Conservation (phyloP, 2,797 vertebrate genomes). For the Hylomyscus alleni region DNA sequence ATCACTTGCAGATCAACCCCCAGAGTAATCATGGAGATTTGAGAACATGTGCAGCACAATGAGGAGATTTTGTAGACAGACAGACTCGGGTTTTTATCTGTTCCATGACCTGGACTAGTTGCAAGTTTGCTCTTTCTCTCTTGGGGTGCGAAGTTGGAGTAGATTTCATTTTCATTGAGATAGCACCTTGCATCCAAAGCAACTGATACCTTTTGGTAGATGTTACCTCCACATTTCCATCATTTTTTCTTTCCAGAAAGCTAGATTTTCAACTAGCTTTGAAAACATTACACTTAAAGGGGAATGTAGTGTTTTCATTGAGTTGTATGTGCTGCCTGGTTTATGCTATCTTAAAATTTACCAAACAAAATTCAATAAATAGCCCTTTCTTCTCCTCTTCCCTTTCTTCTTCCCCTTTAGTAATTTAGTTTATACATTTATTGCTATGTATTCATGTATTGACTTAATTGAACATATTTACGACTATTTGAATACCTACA, state of each 20-base stretch:
- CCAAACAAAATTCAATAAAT: neutral
- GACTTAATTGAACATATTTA: neutral
- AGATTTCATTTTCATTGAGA: neutral
- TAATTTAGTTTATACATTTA: neutral
- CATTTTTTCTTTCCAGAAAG: neutral
- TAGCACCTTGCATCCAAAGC: neutral
- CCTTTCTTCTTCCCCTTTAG: neutral
- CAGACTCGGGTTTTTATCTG: neutral
- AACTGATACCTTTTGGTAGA: neutral
- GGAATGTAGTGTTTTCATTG: neutral
- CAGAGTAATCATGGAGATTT: neutral
- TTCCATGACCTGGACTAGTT: neutral
- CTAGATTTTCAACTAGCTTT: neutral
- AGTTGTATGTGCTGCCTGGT: neutral
- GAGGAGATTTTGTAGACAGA: neutral
- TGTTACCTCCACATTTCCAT: neutral
- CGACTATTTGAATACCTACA: neutral
- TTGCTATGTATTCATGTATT: neutral
- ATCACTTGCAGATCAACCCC: neutral
- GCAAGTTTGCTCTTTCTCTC: neutral
- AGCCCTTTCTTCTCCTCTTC: neutral
- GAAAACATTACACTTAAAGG: neutral
- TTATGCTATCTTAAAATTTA: neutral
- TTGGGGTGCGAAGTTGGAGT: neutral
- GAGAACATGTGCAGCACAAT: neutral